phyloP scores from a whole-genome alignment of 2,797 vertebrate genomes.

The Silurus aristotelis region DNA sequence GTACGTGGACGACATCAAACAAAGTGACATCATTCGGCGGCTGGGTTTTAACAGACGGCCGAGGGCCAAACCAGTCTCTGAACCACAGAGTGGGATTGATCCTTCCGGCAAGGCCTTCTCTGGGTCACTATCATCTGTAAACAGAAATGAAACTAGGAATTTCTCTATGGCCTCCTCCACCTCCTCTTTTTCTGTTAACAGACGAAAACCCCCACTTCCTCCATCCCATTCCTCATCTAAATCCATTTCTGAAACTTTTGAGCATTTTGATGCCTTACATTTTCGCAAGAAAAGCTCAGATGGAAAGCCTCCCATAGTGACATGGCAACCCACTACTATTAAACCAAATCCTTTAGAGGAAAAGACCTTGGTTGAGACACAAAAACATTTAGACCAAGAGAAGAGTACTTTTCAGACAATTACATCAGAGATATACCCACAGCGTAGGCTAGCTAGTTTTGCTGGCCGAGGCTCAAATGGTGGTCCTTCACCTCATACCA shows the following conservation, averaged over 20 bases:
- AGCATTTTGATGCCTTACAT: conserved; percentile 60
- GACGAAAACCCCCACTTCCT: conserved; percentile 74
- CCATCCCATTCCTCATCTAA: conserved; percentile 65
- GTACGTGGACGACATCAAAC: conserved; percentile 83
- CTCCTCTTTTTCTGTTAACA: conserved; percentile 62
- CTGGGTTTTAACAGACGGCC: conserved; percentile 85
- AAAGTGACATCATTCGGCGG: conserved; percentile 86
- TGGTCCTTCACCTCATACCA: conserved; percentile 84
- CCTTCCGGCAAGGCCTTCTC: conserved; percentile 80
- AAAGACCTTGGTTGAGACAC: conserved; percentile 82
- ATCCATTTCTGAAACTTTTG: conserved; percentile 60
- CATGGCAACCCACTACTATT: conserved; percentile 72
- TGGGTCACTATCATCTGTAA: conserved; percentile 83
- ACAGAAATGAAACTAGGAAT: conserved; percentile 82
- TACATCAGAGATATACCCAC: conserved; percentile 72
- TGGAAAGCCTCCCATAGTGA: conserved; percentile 69
- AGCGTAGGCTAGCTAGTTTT: conserved; percentile 90
- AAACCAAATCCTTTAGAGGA: conserved; percentile 81
- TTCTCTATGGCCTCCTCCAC: conserved; percentile 59
- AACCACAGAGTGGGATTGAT: conserved; percentile 63
- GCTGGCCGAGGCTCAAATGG: conserved; percentile 87
- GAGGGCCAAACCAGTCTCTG: conserved; percentile 69
- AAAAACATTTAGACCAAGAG: conserved; percentile 81
- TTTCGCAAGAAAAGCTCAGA: conserved; percentile 55
- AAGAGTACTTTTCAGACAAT: conserved; percentile 62